phyloP scores from a whole-genome alignment of 92 coral and sea anemone species.

The Pocillopora meandrina region DNA sequence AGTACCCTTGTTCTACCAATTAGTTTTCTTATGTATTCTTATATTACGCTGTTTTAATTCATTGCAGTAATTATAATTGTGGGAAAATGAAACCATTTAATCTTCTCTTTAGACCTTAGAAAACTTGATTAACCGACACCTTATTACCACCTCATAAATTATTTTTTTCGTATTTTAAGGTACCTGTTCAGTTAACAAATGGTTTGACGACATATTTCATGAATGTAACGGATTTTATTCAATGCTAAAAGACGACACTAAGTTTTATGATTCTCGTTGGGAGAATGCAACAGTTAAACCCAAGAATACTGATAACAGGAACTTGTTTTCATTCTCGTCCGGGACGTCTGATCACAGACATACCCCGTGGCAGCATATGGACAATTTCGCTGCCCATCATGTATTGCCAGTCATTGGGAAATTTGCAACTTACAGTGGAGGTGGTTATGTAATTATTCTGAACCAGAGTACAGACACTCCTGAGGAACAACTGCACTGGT shows the following conservation, averaged over 20 bases:
- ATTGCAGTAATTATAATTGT: no score
- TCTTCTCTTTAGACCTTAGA: no score
- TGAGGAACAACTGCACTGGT: slow-evolving; percentile 41
- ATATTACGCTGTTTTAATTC: no score
- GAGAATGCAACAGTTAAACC: slow-evolving; percentile 14
- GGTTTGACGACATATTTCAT: slow-evolving; percentile 9
- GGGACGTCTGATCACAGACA: background rate
- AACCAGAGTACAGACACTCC: slow-evolving; percentile 25
- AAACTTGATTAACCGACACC: background rate
- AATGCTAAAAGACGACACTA: slow-evolving; percentile 43
- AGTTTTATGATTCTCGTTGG: slow-evolving; percentile 40
- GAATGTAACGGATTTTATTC: slow-evolving; percentile 57
- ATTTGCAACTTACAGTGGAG: slow-evolving; percentile 63
- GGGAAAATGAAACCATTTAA: no score
- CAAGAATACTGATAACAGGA: background rate
- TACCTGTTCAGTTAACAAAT: slow-evolving; percentile 33
- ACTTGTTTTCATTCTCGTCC: slow-evolving; percentile 22
- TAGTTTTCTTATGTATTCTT: no score
- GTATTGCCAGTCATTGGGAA: slow-evolving; percentile 49
- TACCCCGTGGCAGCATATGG: slow-evolving; percentile 57
- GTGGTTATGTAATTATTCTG: slow-evolving; percentile 55
- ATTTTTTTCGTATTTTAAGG: slow-evolving; percentile 1
- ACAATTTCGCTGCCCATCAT: slow-evolving; percentile 51
- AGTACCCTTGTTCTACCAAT: no score
- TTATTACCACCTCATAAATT: background rate